Evolutionary conservation across 2,888 invertebrate species (phyloP).

Genomic region (Drosophila hamatofila): DNA sequence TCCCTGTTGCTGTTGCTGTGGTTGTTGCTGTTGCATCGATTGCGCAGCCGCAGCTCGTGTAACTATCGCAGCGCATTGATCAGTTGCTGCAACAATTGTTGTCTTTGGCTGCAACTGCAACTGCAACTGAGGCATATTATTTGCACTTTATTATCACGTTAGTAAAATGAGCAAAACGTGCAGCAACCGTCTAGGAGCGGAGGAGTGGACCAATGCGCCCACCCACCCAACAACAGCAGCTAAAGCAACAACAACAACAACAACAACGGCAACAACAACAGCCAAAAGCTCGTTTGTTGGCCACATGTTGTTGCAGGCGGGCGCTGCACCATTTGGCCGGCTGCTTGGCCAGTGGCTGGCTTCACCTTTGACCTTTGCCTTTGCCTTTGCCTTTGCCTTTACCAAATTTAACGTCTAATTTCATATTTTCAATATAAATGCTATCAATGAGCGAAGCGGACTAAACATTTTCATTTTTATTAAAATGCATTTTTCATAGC

Average conservation of each 20-base stretch:
- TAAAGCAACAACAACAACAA: conserved; percentile 2
- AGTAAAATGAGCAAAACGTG: conserved; percentile 83
- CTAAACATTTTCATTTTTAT: conserved; percentile 35
- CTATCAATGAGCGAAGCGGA: conserved; percentile 40
- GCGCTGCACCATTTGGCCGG: conserved; percentile 28
- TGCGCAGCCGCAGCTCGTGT: conserved; percentile 39
- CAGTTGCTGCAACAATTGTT: conserved; percentile 66
- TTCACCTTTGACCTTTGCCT: conserved; percentile 72
- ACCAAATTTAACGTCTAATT: conserved; percentile 50
- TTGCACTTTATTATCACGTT: conserved; percentile 86
- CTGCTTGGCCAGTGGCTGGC: conserved; percentile 65
- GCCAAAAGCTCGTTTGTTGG: conserved; percentile 29
- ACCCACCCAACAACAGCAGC: conserved; percentile 44
- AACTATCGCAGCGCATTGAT: conserved; percentile 60
- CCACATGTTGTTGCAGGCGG: conserved; percentile 48
- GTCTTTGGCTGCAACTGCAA: conserved; percentile 58
- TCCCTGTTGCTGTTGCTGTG: conserved; percentile 49
- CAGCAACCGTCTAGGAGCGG: conserved; percentile 52
- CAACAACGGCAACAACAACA: conserved; percentile 17
- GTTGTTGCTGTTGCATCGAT: conserved; percentile 55
- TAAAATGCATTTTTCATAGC: conserved; percentile 12
- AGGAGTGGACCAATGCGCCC: conserved; percentile 34
- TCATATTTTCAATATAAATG: conserved; percentile 57
- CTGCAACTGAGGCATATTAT: conserved; percentile 83
- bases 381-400: conserved; percentile 48